Percentiles rank a stretch among this genome's conserved stretches.
phyloP scores from a whole-genome alignment of 2,797 vertebrate species.

The Masticophis lateralis region DNA sequence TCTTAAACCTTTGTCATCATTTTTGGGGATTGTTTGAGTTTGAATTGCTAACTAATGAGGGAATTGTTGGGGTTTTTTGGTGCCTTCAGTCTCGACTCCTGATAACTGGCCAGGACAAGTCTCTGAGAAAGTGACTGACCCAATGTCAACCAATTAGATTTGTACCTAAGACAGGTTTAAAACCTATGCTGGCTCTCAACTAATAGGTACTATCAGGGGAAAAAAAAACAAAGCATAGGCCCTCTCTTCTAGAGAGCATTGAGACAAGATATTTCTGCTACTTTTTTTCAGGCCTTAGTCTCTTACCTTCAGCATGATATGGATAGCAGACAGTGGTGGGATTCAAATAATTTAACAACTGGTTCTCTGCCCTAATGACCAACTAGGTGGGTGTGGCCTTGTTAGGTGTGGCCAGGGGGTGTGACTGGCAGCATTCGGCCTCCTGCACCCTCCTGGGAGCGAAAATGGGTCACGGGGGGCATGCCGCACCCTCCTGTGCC shows the following conservation, averaged over 20 bases:
- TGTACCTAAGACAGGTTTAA: background rate
- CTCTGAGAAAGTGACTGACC: background rate
- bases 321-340: background rate
- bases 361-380: too few species aligned
- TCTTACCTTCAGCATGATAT: background rate
- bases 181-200: background rate
- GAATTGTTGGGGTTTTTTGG: too few species aligned
- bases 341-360: too few species aligned
- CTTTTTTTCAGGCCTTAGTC: background rate
- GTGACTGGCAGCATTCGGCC: too few species aligned
- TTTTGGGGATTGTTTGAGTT: background rate
- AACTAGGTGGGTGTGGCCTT: too few species aligned
- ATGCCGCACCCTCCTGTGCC: too few species aligned
- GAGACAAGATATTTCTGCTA: background rate
- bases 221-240: background rate
- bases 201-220: background rate
- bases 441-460: too few species aligned
- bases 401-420: too few species aligned
- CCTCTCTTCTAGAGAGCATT: background rate
- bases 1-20: background rate
- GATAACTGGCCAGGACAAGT: background rate
- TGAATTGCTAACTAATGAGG: background rate
- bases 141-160: background rate
- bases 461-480: too few species aligned
- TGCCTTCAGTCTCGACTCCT: background rate